A percentile compares a stretch with the other conserved stretches of the same genome.
These are phyloP conservation scores for Mus pahari DNA, from an alignment of 2,113 vertebrate genomes.

Conservation along the genomic window DNA sequence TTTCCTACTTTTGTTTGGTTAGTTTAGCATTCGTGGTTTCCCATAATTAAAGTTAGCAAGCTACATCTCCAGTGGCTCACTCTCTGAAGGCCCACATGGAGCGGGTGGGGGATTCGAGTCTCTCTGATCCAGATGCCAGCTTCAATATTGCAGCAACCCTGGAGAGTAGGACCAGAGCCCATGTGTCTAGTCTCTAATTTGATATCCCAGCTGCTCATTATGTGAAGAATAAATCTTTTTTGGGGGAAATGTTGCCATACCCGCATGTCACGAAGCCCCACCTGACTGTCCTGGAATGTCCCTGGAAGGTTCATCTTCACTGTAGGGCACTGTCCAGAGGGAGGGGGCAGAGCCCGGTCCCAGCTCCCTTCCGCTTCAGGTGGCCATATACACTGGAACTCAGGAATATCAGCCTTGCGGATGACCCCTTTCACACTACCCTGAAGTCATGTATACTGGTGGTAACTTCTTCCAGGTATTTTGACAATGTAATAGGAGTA, in stretches of 20 bases:
- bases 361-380: background rate
- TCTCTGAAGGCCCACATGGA: conserved; percentile 15
- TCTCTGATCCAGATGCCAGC: conserved; percentile 43
- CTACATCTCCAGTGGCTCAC: conserved; percentile 13
- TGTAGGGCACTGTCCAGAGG: background rate
- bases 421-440: background rate
- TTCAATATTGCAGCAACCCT: background rate
- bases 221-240: background rate
- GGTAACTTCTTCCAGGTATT: background rate
- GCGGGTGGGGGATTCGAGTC: background rate
- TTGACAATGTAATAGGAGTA: background rate
- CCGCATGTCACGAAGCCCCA: background rate
- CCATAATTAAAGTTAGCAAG: conserved; percentile 12
- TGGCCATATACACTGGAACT: too few species aligned
- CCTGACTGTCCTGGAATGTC: background rate
- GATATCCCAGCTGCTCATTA: conserved; percentile 68
- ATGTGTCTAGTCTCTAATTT: conserved; percentile 45
- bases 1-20: background rate
- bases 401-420: background rate
- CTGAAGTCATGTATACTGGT: background rate
- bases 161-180: conserved; percentile 31
- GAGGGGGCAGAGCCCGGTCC: background rate
- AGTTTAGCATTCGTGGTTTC: background rate
- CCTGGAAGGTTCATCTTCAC: too few species aligned
- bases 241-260: background rate